phyloP scores from a whole-genome alignment of 2,888 invertebrate species.

The Apeira syringaria region DNA sequence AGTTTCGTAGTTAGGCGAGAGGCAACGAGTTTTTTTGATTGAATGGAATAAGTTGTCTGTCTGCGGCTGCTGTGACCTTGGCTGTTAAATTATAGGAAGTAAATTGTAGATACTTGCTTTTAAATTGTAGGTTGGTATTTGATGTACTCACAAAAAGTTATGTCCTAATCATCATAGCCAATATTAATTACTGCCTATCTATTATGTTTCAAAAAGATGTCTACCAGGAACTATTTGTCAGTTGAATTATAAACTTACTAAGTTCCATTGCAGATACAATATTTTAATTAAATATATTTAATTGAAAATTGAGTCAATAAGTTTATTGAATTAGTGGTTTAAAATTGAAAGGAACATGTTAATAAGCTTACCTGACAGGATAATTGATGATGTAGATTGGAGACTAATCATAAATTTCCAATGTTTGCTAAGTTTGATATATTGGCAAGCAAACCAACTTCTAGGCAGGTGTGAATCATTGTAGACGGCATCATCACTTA shows the following conservation, averaged over 20 bases:
- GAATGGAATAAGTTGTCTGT: slow-evolving; percentile 74
- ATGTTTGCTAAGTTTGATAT: too few species aligned
- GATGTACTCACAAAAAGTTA: slow-evolving; percentile 80
- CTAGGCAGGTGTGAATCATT: too few species aligned
- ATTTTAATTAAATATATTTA: too few species aligned
- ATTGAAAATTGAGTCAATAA: too few species aligned
- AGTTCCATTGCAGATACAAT: too few species aligned
- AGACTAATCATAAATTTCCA: too few species aligned
- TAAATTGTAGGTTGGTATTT: slow-evolving; percentile 82
- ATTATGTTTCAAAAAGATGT: slow-evolving; percentile 7
- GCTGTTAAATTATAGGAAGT: slow-evolving; percentile 83
- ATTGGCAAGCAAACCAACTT: too few species aligned
- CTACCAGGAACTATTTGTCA: background rate
- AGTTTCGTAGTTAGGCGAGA: slow-evolving; percentile 47
- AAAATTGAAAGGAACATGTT: too few species aligned
- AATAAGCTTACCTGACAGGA: too few species aligned
- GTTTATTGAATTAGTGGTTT: too few species aligned
- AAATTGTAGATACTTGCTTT: slow-evolving; percentile 80
- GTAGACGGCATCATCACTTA: too few species aligned
- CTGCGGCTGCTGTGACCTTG: slow-evolving; percentile 76
- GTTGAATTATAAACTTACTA: background rate
- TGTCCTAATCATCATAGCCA: slow-evolving; percentile 48
- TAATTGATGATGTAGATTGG: too few species aligned
- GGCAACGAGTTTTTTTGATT: slow-evolving; percentile 72
- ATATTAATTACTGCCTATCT: slow-evolving; percentile 29